Conservation (phyloP, 2,797 vertebrate species). For the Phalanger gymnotis region DNA sequence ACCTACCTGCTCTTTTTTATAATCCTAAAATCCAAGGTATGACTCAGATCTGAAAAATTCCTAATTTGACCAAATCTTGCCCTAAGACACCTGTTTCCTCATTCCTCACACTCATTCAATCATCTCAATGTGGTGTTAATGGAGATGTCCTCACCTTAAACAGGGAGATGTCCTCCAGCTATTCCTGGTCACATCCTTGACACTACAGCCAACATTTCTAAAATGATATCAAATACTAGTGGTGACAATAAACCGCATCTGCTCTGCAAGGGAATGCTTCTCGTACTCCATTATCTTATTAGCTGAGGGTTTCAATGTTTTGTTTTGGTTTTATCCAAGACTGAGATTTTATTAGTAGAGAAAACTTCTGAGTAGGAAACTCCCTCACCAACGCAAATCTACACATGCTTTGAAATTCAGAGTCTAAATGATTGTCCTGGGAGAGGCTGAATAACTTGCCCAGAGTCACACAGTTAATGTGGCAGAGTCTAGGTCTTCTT, state of each 20-base stretch:
- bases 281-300: neutral
- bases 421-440: neutral
- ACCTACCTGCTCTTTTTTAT: neutral
- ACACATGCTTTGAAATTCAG: neutral
- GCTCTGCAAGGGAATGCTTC: conserved; percentile 11
- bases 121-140: neutral
- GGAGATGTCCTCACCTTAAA: neutral
- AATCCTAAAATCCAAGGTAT: neutral
- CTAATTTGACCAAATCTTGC: neutral
- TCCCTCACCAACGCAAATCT: neutral
- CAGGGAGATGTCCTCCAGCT: neutral
- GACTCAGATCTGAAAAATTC: neutral
- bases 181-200: neutral
- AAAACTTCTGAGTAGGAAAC: neutral
- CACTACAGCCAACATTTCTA: neutral
- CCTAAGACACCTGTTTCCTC: neutral
- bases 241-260: neutral
- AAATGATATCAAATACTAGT: neutral
- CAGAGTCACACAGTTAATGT: neutral
- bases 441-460: neutral
- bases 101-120: neutral
- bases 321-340: neutral
- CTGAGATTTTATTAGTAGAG: neutral
- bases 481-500: neutral
- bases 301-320: neutral